These are phyloP conservation scores for Enteromius paludinosus DNA, from an alignment of 2,797 vertebrate species.

Conservation along the genomic window DNA sequence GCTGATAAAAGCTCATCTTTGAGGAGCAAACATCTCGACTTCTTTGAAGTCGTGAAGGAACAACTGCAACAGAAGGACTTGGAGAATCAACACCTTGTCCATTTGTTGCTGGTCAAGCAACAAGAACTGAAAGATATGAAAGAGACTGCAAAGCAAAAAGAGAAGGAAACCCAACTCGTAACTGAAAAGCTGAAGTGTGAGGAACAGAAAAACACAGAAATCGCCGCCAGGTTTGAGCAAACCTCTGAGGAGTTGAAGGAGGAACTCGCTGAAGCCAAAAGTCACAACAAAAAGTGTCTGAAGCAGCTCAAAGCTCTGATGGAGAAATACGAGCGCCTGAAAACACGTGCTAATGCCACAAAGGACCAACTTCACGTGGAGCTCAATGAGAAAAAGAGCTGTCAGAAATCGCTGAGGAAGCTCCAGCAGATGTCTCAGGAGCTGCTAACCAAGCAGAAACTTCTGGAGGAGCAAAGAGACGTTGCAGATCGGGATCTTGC, in stretches of 20 bases:
- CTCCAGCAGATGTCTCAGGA: slow-evolving; percentile 44
- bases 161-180: slow-evolving; percentile 31
- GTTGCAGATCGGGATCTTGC: slow-evolving; percentile 15
- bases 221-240: slow-evolving; percentile 27
- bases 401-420: slow-evolving; percentile 49
- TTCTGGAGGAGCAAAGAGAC: slow-evolving; percentile 52
- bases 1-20: neutral
- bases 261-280: slow-evolving; percentile 39
- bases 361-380: slow-evolving; percentile 49
- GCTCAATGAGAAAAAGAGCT: slow-evolving; percentile 40
- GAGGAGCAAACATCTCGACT: slow-evolving; percentile 36
- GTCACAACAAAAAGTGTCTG: slow-evolving; percentile 30
- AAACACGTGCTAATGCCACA: slow-evolving; percentile 28
- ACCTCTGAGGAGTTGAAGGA: slow-evolving; percentile 36
- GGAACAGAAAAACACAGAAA: slow-evolving; percentile 37
- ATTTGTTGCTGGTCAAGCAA: slow-evolving; percentile 48
- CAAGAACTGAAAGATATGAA: slow-evolving; percentile 42
- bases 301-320: slow-evolving; percentile 56
- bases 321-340: slow-evolving; percentile 62
- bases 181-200: slow-evolving; percentile 51
- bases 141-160: slow-evolving; percentile 34
- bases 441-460: slow-evolving; percentile 43
- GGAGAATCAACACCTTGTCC: slow-evolving; percentile 50
- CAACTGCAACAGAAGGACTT: slow-evolving; percentile 49
- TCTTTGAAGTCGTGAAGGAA: slow-evolving; percentile 47